phyloP scores from a whole-genome alignment of 2,888 invertebrate species.

The Chalcosyrphus nemorum region DNA sequence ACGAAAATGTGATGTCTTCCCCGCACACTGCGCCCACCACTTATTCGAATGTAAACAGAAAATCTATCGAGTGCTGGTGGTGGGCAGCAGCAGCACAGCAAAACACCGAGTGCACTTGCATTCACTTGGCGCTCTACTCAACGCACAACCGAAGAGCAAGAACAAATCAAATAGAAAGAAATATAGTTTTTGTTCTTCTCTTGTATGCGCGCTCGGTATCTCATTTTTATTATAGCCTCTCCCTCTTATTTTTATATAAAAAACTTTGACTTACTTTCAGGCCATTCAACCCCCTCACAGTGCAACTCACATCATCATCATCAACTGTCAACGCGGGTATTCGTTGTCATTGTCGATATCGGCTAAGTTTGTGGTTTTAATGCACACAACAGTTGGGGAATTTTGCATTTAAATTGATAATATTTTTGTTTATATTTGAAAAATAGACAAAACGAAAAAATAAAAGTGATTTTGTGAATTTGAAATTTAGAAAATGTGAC shows the following conservation, averaged over 20 bases:
- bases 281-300: constrained; percentile 79
- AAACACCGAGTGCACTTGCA: constrained; percentile 30
- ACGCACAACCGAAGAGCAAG: constrained; percentile 40
- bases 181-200: constrained; percentile 4
- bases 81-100: not conserved
- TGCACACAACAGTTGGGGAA: not conserved
- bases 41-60: not conserved
- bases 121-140: not conserved
- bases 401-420: constrained; percentile 33
- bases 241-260: constrained; percentile 74
- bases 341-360: constrained; percentile 50
- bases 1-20: constrained; percentile 17
- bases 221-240: constrained; percentile 33
- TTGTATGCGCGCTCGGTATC: constrained; percentile 40
- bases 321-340: constrained; percentile 58
- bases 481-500: constrained; percentile 58
- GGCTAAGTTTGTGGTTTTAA: constrained; percentile 9
- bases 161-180: constrained; percentile 37
- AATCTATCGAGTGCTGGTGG: not conserved
- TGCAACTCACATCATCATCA: constrained; percentile 62
- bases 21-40: not conserved
- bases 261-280: constrained; percentile 82
- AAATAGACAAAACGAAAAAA: constrained; percentile 41
- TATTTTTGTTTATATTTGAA: constrained; percentile 32
- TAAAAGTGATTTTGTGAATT: constrained; percentile 20